Conservation (phyloP, 64 coral and sea anemone species). For the Porites lutea region DNA sequence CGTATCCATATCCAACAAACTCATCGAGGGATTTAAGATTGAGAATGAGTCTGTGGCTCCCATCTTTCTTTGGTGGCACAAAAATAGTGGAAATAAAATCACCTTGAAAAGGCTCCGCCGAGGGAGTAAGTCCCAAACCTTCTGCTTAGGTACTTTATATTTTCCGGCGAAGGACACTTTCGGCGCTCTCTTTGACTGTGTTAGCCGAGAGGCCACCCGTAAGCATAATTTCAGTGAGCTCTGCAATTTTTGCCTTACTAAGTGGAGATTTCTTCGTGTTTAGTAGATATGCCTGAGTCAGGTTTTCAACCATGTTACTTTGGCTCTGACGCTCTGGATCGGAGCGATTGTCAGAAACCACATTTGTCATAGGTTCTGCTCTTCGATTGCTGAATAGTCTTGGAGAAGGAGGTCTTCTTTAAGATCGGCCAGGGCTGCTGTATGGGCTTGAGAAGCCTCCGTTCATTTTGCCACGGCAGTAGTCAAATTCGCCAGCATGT, state of each 20-base stretch:
- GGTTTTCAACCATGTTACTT: slow-evolving; percentile 13
- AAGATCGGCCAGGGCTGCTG: slow-evolving; percentile 15
- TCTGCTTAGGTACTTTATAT: slow-evolving; percentile 5
- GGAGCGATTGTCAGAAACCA: not conserved
- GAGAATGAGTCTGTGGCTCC: slow-evolving; percentile 21
- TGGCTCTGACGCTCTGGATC: not conserved
- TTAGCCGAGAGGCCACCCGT: slow-evolving; percentile 18
- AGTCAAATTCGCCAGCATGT: no score
- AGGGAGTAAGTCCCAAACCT: slow-evolving; percentile 49
- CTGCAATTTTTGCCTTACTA: slow-evolving; percentile 15
- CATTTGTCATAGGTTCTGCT: not conserved
- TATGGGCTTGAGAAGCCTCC: slow-evolving; percentile 6
- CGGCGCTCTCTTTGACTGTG: slow-evolving; percentile 27
- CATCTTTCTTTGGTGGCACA: not conserved
- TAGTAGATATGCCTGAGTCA: slow-evolving; percentile 27
- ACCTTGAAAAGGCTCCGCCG: not conserved
- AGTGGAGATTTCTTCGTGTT: slow-evolving; percentile 30
- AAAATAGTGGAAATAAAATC: slow-evolving; percentile 18
- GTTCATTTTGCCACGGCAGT: not conserved
- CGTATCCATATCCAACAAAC: slow-evolving; percentile 16
- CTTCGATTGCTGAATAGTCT: slow-evolving; percentile 3
- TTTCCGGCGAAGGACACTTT: slow-evolving; percentile 49
- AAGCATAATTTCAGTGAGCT: slow-evolving; percentile 25
- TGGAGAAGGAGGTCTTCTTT: slow-evolving; percentile 27
- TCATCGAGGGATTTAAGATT: slow-evolving; percentile 27